Percentiles rank a stretch among this genome's conserved stretches.
Evolutionary conservation across 2,888 invertebrate species (phyloP).

Genomic region (Chromoteleia sp.): DNA sequence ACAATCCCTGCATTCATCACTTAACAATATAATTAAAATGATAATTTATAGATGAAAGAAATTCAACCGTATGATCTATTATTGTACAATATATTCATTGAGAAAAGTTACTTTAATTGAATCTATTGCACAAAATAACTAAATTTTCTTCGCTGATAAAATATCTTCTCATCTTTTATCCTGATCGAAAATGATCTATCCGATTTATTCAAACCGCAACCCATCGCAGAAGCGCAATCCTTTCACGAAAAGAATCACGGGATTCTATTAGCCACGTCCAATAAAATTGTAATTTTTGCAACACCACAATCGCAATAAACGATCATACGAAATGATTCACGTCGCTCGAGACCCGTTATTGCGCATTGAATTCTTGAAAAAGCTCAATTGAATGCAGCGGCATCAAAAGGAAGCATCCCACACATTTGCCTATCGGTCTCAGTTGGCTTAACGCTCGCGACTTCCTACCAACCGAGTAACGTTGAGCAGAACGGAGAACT

Average conservation of each 20-base stretch:
- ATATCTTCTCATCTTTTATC: neutral
- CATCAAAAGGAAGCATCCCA: slow-evolving; percentile 28
- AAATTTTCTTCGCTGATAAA: neutral
- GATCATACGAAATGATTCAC: slow-evolving; percentile 32
- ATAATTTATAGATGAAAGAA: too few relatives aligned
- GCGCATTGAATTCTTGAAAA: slow-evolving; percentile 23
- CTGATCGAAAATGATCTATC: neutral
- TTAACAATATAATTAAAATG: too few relatives aligned
- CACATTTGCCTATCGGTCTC: slow-evolving; percentile 10
- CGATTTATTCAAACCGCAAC: slow-evolving; percentile 26
- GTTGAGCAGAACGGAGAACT: slow-evolving; percentile 3
- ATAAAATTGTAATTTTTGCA: slow-evolving; percentile 3
- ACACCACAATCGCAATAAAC: slow-evolving; percentile 29
- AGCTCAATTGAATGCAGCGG: slow-evolving; percentile 22
- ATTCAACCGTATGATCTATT: too few relatives aligned
- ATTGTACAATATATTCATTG: too few relatives aligned
- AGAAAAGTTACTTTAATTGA: too few relatives aligned
- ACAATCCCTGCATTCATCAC: too few relatives aligned
- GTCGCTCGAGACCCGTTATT: slow-evolving; percentile 33
- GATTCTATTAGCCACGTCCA: slow-evolving; percentile 30
- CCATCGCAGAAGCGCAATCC: neutral
- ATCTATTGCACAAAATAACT: too few relatives aligned
- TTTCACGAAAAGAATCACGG: neutral
- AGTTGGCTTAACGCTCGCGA: slow-evolving; percentile 6
- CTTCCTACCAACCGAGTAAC: neutral